Evolutionary conservation across 2,888 invertebrate genomes (phyloP).

Genomic region (Hemistola chrysoprasaria): DNA sequence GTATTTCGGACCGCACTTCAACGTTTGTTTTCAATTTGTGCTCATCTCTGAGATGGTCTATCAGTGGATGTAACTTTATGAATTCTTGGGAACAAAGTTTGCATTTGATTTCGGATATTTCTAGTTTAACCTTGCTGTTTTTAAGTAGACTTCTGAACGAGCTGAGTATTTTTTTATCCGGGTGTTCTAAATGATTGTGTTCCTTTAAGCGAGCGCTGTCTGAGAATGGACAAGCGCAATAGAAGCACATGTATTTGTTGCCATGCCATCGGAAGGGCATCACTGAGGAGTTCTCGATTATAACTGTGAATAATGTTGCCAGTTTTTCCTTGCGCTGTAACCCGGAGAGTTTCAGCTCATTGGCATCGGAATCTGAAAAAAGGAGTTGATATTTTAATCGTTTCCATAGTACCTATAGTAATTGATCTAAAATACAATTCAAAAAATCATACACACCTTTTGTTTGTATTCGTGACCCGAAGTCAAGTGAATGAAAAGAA

Average conservation of each 20-base stretch:
- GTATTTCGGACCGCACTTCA: slow-evolving; percentile 35
- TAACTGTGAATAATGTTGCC: slow-evolving; percentile 31
- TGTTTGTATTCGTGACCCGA: no score
- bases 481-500: no score
- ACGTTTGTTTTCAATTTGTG: slow-evolving; percentile 44
- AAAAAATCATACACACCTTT: no score
- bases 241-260: slow-evolving; percentile 51
- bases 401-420: no score
- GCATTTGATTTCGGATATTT: slow-evolving; percentile 45
- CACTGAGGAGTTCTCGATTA: slow-evolving; percentile 46
- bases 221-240: slow-evolving; percentile 42
- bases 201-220: slow-evolving; percentile 37
- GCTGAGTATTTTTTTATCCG: slow-evolving; percentile 37
- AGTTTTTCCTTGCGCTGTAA: slow-evolving; percentile 37
- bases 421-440: no score
- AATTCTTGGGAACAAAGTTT: slow-evolving; percentile 39
- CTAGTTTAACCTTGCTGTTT: slow-evolving; percentile 43
- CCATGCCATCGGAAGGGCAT: slow-evolving; percentile 50
- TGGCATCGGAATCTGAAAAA: no score
- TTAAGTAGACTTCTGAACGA: slow-evolving; percentile 35
- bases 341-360: slow-evolving; percentile 24
- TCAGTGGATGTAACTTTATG: slow-evolving; percentile 36
- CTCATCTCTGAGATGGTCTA: slow-evolving; percentile 34
- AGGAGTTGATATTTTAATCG: no score
- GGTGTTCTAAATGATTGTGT: slow-evolving; percentile 45